These are phyloP conservation scores for Sciaenops ocellatus DNA, from an alignment of 2,797 vertebrate genomes.

Conservation along the genomic window DNA sequence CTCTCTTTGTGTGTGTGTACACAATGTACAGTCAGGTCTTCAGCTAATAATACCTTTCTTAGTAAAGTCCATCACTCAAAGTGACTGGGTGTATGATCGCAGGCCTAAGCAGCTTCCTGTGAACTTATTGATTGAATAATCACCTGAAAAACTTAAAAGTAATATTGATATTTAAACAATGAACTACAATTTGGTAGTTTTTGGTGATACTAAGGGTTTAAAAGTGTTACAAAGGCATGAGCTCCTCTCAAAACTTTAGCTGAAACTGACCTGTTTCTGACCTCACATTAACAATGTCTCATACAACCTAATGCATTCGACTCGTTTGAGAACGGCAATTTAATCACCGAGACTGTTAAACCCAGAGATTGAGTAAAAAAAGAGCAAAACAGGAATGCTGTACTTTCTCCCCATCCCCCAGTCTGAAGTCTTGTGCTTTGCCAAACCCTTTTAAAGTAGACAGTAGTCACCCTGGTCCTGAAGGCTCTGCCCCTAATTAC, in stretches of 20 bases:
- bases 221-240: not conserved
- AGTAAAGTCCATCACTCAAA: slow-evolving; percentile 30
- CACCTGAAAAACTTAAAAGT: slow-evolving; percentile 1
- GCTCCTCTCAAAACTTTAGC: not conserved
- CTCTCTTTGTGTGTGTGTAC: slow-evolving; percentile 10
- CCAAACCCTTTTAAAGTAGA: slow-evolving; percentile 79
- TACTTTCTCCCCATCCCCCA: slow-evolving; percentile 71
- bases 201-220: not conserved
- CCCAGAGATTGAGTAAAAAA: slow-evolving; percentile 25
- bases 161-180: not conserved
- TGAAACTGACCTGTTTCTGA: slow-evolving; percentile 11
- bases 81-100: slow-evolving; percentile 12
- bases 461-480: slow-evolving; percentile 84
- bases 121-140: slow-evolving; percentile 9
- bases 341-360: slow-evolving; percentile 30
- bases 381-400: slow-evolving; percentile 55
- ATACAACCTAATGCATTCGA: slow-evolving; percentile 24
- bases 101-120: slow-evolving; percentile 7
- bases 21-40: slow-evolving; percentile 36
- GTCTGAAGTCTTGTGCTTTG: slow-evolving; percentile 68
- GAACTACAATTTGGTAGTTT: not conserved
- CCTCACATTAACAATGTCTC: slow-evolving; percentile 1
- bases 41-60: slow-evolving; percentile 48
- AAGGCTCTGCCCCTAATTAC: slow-evolving; percentile 87
- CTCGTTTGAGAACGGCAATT: slow-evolving; percentile 28